Percentiles rank a stretch among this genome's conserved stretches.
These are phyloP conservation scores for Lagodon rhomboides DNA, from an alignment of 2,797 vertebrate species.

Conservation along the genomic window DNA sequence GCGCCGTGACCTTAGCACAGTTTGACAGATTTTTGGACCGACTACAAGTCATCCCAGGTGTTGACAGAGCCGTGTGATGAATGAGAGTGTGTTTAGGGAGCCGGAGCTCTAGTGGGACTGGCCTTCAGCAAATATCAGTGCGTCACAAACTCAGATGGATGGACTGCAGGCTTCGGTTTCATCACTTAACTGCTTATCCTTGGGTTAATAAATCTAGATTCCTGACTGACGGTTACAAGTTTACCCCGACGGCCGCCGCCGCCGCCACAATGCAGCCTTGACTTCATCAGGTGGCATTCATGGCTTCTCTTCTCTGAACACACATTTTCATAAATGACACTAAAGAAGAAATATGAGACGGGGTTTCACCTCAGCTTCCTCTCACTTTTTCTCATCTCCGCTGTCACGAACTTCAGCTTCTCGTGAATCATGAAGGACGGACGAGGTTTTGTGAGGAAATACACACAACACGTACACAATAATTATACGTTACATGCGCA, in stretches of 20 bases:
- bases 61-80: constrained; percentile 47
- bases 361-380: constrained; percentile 39
- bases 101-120: constrained; percentile 24
- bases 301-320: constrained; percentile 32
- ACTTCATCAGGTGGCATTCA: constrained; percentile 55
- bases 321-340: constrained; percentile 68
- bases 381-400: constrained; percentile 22
- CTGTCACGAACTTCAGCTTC: constrained; percentile 12
- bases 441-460: background rate
- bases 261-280: constrained; percentile 25
- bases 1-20: constrained; percentile 22
- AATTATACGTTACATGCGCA: constrained; percentile 18
- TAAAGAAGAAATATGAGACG: constrained; percentile 57
- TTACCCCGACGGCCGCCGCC: background rate
- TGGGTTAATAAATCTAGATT: constrained; percentile 64
- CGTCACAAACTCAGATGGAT: constrained; percentile 66
- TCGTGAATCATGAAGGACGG: constrained; percentile 30
- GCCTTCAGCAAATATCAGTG: constrained; percentile 67
- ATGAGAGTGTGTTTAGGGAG: constrained; percentile 51
- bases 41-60: constrained; percentile 31
- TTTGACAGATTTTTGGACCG: constrained; percentile 23
- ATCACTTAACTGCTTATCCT: constrained; percentile 63
- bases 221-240: constrained; percentile 48
- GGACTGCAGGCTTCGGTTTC: constrained; percentile 50
- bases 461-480: constrained; percentile 1